Percentiles rank a stretch among this genome's conserved stretches.
Conservation (phyloP, 1,140 invertebrate species). For the Dreissena polymorpha region DNA sequence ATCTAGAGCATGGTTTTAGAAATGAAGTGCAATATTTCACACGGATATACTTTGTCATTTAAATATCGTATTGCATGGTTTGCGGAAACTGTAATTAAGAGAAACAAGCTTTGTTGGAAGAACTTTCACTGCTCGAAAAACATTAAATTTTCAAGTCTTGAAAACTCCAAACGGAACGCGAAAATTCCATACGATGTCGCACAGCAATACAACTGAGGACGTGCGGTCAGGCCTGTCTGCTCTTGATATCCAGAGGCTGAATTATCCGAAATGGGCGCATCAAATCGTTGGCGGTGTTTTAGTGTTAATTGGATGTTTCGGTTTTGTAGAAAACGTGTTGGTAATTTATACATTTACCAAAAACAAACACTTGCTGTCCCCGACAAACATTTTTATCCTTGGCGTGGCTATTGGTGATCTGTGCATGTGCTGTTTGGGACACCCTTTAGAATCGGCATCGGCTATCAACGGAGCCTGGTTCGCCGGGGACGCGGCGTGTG, state of each 20-base stretch:
- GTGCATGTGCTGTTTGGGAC: slow-evolving; percentile 53
- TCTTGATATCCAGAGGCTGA: slow-evolving; percentile 17
- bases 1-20: too few species aligned
- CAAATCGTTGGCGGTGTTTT: slow-evolving; percentile 44
- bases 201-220: neutral
- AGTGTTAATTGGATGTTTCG: slow-evolving; percentile 44
- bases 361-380: slow-evolving; percentile 63
- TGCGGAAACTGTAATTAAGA: too few species aligned
- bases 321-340: slow-evolving; percentile 53
- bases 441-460: slow-evolving; percentile 48
- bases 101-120: too few species aligned
- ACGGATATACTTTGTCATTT: too few species aligned
- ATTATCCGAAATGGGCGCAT: slow-evolving; percentile 35
- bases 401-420: slow-evolving; percentile 65
- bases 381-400: slow-evolving; percentile 71
- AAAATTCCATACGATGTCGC: too few species aligned
- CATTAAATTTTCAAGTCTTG: too few species aligned
- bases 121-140: too few species aligned
- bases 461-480: slow-evolving; percentile 58
- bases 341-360: slow-evolving; percentile 61
- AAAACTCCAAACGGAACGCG: too few species aligned
- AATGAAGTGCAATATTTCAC: too few species aligned
- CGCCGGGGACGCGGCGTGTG: slow-evolving; percentile 59
- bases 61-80: too few species aligned
- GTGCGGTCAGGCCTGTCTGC: neutral